Evolutionary conservation across 2,797 vertebrate genomes (phyloP).

Genomic region (Oreochromis grahami): DNA sequence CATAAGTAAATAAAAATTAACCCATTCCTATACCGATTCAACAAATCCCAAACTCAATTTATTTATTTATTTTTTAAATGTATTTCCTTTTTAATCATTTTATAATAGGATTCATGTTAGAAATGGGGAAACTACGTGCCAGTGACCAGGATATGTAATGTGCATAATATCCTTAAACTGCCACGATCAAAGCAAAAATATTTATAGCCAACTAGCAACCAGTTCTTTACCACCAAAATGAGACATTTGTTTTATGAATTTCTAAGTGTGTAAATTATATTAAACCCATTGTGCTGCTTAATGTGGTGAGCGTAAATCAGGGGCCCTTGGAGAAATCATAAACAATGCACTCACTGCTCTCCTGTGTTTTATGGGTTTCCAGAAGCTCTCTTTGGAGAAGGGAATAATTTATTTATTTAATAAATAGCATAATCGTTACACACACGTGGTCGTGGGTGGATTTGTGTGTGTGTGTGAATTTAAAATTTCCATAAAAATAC

Average conservation of each 20-base stretch:
- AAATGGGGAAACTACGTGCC: neutral
- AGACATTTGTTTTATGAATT: neutral
- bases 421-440: neutral
- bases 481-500: neutral
- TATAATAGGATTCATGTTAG: neutral
- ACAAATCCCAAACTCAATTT: neutral
- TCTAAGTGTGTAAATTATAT: neutral
- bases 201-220: neutral
- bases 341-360: constrained; percentile 21
- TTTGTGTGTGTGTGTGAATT: neutral
- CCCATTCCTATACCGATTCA: neutral
- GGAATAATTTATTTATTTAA: constrained; percentile 5
- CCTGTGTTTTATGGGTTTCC: constrained; percentile 35
- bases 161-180: neutral
- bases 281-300: neutral
- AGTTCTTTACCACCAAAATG: neutral
- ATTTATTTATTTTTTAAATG: neutral
- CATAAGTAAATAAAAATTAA: constrained; percentile 27
- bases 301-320: neutral
- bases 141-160: neutral
- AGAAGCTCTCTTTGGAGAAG: constrained; percentile 4
- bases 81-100: neutral
- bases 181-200: neutral
- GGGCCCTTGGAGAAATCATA: constrained; percentile 25
- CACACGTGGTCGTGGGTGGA: neutral